Evolutionary conservation across 1,140 invertebrate species (phyloP).

Genomic region (Drosophila kurseongensis): DNA sequence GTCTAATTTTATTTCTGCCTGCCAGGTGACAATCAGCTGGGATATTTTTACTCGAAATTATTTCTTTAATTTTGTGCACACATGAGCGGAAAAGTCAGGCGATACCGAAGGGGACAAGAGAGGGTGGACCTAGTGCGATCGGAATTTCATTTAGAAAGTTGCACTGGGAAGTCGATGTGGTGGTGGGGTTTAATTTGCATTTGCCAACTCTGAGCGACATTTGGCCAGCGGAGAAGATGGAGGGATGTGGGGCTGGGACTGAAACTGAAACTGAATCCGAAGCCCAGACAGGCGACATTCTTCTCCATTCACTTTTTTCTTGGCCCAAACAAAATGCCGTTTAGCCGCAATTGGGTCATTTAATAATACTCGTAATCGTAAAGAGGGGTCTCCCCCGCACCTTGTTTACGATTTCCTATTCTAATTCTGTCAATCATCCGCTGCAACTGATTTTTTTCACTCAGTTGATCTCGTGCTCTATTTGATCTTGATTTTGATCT

Average conservation of each 20-base stretch:
- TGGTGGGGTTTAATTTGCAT: conserved; percentile 62
- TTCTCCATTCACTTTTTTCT: conserved; percentile 79
- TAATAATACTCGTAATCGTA: conserved; percentile 61
- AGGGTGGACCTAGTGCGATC: conserved; percentile 43
- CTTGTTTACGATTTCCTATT: conserved; percentile 71
- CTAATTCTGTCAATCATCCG: conserved; percentile 81
- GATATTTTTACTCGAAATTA: conserved; percentile 75
- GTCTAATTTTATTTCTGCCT: conserved; percentile 22
- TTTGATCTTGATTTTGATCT: conserved; percentile 79
- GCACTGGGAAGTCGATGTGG: conserved; percentile 55
- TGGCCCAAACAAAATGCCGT: conserved; percentile 39
- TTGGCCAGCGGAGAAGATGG: conserved; percentile 11
- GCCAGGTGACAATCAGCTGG: conserved; percentile 77
- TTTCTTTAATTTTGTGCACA: conserved; percentile 79
- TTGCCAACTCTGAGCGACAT: conserved; percentile 67
- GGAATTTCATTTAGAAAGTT: conserved; percentile 80
- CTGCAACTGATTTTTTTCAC: conserved; percentile 61
- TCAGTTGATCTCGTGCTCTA: conserved; percentile 45
- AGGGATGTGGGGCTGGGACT: background rate
- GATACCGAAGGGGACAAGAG: conserved; percentile 3
- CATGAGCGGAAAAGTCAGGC: conserved; percentile 22
- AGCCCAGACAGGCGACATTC: conserved; percentile 62
- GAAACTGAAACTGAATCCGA: conserved; percentile 6
- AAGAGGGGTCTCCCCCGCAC: conserved; percentile 1
- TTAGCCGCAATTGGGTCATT: conserved; percentile 72